phyloP scores from a whole-genome alignment of 1,140 invertebrate species.

The Microvelia longipes region DNA sequence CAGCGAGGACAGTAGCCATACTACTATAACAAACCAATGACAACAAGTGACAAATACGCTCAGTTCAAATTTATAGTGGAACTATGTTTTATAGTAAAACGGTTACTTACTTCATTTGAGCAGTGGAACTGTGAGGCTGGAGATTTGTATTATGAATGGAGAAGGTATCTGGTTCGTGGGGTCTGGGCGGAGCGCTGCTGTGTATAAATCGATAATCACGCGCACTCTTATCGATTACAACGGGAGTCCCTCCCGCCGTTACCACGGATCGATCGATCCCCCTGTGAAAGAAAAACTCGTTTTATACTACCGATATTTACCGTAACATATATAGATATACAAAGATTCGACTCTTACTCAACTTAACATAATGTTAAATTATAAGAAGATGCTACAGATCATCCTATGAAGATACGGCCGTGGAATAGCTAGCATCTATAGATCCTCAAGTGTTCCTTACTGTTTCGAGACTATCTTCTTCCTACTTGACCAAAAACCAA shows the following conservation, averaged over 20 bases:
- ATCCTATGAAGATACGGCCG: too few relatives aligned
- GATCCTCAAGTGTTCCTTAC: too few relatives aligned
- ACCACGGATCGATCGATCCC: background rate
- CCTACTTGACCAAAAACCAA: too few relatives aligned
- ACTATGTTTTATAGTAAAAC: too few relatives aligned
- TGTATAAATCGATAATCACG: background rate
- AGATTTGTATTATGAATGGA: background rate
- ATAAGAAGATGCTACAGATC: too few relatives aligned
- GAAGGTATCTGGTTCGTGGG: background rate
- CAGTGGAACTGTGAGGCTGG: background rate
- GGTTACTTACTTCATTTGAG: background rate
- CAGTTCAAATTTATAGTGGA: too few relatives aligned
- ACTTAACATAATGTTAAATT: too few relatives aligned
- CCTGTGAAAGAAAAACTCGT: background rate
- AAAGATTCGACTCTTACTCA: too few relatives aligned
- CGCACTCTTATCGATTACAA: background rate
- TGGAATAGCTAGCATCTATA: too few relatives aligned
- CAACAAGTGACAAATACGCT: too few relatives aligned
- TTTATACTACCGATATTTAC: background rate
- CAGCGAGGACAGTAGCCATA: slow-evolving; percentile 29
- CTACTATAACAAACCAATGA: slow-evolving; percentile 4
- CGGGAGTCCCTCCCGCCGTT: background rate
- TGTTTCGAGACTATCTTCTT: too few relatives aligned
- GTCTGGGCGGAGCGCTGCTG: background rate
- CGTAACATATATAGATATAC: too few relatives aligned